Evolutionary conservation across 1,140 invertebrate genomes (phyloP).

Genomic region (Ostrea edulis): DNA sequence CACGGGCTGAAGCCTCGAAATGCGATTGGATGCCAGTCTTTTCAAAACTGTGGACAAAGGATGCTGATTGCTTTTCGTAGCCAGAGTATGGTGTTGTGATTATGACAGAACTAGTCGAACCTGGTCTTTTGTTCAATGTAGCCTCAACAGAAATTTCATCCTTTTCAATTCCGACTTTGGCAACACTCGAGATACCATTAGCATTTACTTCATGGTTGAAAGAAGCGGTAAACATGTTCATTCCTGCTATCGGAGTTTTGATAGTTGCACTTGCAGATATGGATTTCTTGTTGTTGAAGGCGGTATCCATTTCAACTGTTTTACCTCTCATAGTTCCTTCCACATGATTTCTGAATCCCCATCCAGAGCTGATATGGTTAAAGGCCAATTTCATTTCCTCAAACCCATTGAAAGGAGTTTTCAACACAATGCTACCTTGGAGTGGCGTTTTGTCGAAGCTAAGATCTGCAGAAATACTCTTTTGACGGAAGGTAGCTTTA

Average conservation of each 20-base stretch:
- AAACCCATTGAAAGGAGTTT: constrained; percentile 36
- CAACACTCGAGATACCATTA: not conserved
- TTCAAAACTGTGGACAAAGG: not conserved
- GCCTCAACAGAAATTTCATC: not conserved
- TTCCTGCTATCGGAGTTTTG: constrained; percentile 50
- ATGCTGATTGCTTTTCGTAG: constrained; percentile 33
- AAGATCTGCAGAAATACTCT: not conserved
- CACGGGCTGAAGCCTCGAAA: constrained; percentile 4
- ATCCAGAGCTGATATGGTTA: no score
- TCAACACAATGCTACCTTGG: not conserved
- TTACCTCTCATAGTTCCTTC: not conserved
- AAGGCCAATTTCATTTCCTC: constrained; percentile 24
- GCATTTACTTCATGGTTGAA: constrained; percentile 35
- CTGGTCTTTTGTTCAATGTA: not conserved
- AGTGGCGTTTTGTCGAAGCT: not conserved
- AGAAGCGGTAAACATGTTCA: constrained; percentile 17
- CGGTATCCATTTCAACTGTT: not conserved
- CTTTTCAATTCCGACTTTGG: not conserved
- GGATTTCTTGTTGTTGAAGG: not conserved
- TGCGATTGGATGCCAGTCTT: not conserved
- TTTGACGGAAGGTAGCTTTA: not conserved
- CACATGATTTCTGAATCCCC: not conserved
- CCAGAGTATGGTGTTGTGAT: constrained; percentile 46
- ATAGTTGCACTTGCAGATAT: not conserved
- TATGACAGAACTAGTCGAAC: not conserved